A percentile compares a stretch with the other conserved stretches of the same genome.
These are phyloP conservation scores for Acrocera orbiculus DNA, from an alignment of 2,888 invertebrate species.

Conservation along the genomic window DNA sequence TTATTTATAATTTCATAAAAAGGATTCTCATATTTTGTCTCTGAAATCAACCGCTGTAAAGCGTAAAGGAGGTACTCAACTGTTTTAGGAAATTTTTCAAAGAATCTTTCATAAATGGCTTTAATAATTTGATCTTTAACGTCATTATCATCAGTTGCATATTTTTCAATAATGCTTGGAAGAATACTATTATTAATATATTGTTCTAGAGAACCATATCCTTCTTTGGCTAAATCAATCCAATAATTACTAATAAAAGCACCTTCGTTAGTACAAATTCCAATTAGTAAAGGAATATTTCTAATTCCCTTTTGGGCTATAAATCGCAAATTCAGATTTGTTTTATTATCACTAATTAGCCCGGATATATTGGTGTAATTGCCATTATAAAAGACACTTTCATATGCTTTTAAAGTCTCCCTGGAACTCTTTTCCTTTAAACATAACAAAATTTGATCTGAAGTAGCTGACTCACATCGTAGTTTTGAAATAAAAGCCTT, in stretches of 20 bases:
- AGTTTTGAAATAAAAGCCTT: constrained; percentile 16
- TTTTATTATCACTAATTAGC: constrained; percentile 42
- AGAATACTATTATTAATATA: constrained; percentile 40
- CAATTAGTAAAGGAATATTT: constrained; percentile 46
- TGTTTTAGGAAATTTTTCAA: constrained; percentile 17
- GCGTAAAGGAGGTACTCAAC: constrained; percentile 20
- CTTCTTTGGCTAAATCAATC: constrained; percentile 39
- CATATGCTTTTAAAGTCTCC: constrained; percentile 41
- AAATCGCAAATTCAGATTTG: constrained; percentile 38
- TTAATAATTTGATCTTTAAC: constrained; percentile 14
- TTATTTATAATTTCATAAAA: constrained; percentile 24
- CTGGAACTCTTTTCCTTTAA: constrained; percentile 40
- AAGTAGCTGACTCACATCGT: no score
- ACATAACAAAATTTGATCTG: constrained; percentile 43
- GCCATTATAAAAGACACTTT: constrained; percentile 39
- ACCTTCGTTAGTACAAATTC: constrained; percentile 49
- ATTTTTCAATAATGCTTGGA: constrained; percentile 37
- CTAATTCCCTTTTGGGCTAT: constrained; percentile 28
- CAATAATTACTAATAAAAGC: constrained; percentile 42
- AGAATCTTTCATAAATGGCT: constrained; percentile 28
- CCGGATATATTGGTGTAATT: constrained; percentile 41
- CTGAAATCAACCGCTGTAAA: constrained; percentile 27
- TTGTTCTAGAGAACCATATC: constrained; percentile 35
- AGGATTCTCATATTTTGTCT: constrained; percentile 26
- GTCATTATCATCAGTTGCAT: constrained; percentile 14